Base-by-base conservation (phyloP, 2,888 invertebrate species). In the Metallyticus violacea region DNA sequence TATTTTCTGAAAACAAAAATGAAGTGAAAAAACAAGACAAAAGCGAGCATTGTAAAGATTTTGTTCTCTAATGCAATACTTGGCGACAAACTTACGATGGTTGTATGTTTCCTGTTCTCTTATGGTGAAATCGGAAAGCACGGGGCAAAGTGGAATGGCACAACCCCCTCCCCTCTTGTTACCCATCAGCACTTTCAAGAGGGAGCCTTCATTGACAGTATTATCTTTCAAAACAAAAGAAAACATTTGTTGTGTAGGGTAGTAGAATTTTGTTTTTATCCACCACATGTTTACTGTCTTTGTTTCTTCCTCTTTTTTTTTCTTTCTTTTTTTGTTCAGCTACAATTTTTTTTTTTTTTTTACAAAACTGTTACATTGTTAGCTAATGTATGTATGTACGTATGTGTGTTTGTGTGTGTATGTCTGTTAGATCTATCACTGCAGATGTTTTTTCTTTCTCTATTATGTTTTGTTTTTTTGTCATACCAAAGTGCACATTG, bases 401-500 rank as follows among this genome's bases (percentile, higher is more conserved):
- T 30, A 30, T 30, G 30, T 62, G 22, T 62, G 40, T 62, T 9
- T 62, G 40, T 62, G 40, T 62, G 40, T 62, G 40, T 62, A 86
- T 86, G 77, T 81, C 26, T 29, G 25, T 81, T 81, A 81, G 81
- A 81, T 62, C 29, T 81, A 83, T 77, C 77, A 86, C 77, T 81
- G 81, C 79, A 81, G 26, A 80, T 81, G 77, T 86, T 25, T 85
- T 28, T 62, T 26, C 27, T 62, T 83, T 83, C 62, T 62, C 40
- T 83, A 79, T 30, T 81, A 80, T 25, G 29, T 85, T 81, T 81
- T 77, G 79, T 86, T 85, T 85, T n/a, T n/a, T 85, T 85, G 85
- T 87, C 82, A 81, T 84, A 27, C 87, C 87, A 88, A 88, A 88
- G 88, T 88, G 88, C 88, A 87, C 86, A 87, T 84, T 85, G 85